Conservation (phyloP, 2,797 vertebrate genomes). For the Percopsis omiscomaycus region DNA sequence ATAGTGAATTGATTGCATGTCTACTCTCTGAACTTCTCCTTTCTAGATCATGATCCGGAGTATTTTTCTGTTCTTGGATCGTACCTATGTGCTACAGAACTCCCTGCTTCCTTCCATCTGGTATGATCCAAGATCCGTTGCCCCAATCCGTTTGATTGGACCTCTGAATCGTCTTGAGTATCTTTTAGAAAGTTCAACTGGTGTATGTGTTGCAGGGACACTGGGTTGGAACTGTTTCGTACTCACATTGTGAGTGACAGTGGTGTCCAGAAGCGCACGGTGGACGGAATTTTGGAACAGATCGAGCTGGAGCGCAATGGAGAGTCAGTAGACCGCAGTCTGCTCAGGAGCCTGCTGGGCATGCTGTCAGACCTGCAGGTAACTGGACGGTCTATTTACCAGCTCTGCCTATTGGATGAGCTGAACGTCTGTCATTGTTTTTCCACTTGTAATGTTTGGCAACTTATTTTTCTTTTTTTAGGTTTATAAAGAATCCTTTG, state of each 20-base stretch:
- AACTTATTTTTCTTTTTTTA: slow-evolving; percentile 45
- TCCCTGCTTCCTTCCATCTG: slow-evolving; percentile 98
- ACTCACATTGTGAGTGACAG: slow-evolving; percentile 96
- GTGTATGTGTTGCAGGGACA: slow-evolving; percentile 82
- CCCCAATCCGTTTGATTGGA: background rate
- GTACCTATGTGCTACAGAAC: slow-evolving; percentile 98
- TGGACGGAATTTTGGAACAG: slow-evolving; percentile 95
- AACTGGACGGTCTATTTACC: slow-evolving; percentile 11
- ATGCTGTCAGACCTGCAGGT: slow-evolving; percentile 99
- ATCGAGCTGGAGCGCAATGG: slow-evolving; percentile 94
- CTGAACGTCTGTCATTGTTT: background rate
- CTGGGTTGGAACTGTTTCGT: slow-evolving; percentile 95
- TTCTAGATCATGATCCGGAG: slow-evolving; percentile 90
- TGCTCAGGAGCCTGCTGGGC: slow-evolving; percentile 94
- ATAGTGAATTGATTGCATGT: background rate
- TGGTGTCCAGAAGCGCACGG: slow-evolving; percentile 95
- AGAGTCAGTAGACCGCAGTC: slow-evolving; percentile 93
- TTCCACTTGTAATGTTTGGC: slow-evolving; percentile 1
- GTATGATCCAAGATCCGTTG: slow-evolving; percentile 72
- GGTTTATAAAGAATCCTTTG: slow-evolving; percentile 99
- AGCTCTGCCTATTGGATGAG: background rate
- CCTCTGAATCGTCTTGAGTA: slow-evolving; percentile 15
- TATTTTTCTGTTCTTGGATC: slow-evolving; percentile 98
- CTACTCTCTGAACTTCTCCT: background rate
- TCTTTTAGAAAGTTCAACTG: slow-evolving; percentile 15